Percentiles rank a stretch among this genome's conserved stretches.
phyloP scores from a whole-genome alignment of 2,888 invertebrate species.

The Oligia strigilis region DNA sequence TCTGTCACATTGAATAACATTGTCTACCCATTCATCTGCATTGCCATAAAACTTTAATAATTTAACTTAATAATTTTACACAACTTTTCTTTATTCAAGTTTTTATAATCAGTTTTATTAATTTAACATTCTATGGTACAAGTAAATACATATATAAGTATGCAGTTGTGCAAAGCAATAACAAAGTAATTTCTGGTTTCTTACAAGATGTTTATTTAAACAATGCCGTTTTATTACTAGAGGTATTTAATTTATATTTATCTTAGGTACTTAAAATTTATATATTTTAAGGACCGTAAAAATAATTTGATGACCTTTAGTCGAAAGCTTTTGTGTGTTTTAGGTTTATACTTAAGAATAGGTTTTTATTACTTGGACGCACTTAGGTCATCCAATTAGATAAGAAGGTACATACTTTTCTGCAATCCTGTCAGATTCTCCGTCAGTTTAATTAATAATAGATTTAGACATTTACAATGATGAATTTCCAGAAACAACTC shows the following conservation, averaged over 20 bases:
- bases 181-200: constrained; percentile 18
- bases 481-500: background rate
- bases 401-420: background rate
- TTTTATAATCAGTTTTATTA: constrained; percentile 18
- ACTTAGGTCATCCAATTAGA: background rate
- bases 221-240: constrained; percentile 31
- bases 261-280: background rate
- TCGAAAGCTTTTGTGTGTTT: background rate
- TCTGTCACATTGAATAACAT: background rate
- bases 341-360: background rate
- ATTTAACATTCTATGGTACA: constrained; percentile 1
- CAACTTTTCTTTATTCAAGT: background rate
- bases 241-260: background rate
- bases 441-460: background rate
- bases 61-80: background rate
- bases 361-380: background rate
- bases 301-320: background rate
- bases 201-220: constrained; percentile 3
- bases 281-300: constrained; percentile 9
- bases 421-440: background rate
- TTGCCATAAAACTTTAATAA: background rate
- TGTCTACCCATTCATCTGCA: background rate
- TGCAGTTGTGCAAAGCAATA: constrained; percentile 9
- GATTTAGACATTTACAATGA: background rate
- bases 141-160: background rate